Conservation (phyloP, 2,888 invertebrate species). For the Chalcis sispes region DNA sequence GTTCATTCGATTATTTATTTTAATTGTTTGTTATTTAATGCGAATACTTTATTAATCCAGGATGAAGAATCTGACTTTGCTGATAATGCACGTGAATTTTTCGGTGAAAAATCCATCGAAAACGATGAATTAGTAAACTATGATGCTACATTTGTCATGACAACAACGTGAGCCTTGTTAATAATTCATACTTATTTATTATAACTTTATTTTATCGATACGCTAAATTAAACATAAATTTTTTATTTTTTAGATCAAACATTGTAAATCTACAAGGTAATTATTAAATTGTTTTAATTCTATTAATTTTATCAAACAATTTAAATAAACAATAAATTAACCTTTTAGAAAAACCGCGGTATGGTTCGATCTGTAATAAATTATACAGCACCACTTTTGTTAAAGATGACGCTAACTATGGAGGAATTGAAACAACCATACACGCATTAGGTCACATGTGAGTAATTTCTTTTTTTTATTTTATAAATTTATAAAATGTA, state of each 20-base stretch:
- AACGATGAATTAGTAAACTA: neutral
- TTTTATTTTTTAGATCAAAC: neutral
- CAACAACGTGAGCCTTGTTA: neutral
- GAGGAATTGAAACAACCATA: slow-evolving; percentile 65
- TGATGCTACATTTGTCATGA: slow-evolving; percentile 12
- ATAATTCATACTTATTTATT: neutral
- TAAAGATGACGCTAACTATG: slow-evolving; percentile 69
- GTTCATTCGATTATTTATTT: neutral
- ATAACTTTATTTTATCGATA: neutral
- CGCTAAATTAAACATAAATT: neutral
- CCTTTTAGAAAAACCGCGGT: neutral
- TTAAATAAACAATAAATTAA: neutral
- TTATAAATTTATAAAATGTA: too few species aligned
- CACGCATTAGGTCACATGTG: slow-evolving; percentile 70
- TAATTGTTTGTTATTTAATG: neutral
- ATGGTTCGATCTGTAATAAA: slow-evolving; percentile 22
- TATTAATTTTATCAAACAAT: too few species aligned
- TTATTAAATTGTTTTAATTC: neutral
- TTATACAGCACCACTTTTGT: slow-evolving; percentile 54
- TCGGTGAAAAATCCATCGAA: neutral
- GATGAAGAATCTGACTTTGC: neutral
- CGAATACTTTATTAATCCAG: neutral
- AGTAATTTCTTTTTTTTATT: too few species aligned
- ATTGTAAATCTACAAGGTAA: neutral
- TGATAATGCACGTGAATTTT: neutral